These are phyloP conservation scores for Danio albolineatus DNA, from an alignment of 2,797 vertebrate species.

Conservation along the genomic window DNA sequence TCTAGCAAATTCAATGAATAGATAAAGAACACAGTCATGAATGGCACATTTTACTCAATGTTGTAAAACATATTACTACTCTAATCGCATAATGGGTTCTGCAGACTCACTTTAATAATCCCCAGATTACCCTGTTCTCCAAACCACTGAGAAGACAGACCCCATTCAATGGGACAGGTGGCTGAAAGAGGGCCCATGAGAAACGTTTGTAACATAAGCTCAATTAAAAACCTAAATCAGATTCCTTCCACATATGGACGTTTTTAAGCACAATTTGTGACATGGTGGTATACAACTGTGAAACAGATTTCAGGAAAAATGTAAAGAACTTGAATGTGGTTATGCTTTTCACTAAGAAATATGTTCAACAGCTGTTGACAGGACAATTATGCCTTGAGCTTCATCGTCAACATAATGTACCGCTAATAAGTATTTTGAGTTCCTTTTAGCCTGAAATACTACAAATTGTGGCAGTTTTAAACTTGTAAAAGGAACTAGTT, in stretches of 20 bases:
- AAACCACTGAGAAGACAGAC: constrained; percentile 39
- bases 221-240: constrained; percentile 46
- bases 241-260: constrained; percentile 50
- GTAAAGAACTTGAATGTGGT: constrained; percentile 45
- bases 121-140: constrained; percentile 39
- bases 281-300: constrained; percentile 28
- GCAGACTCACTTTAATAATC: constrained; percentile 34
- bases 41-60: constrained; percentile 12
- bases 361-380: constrained; percentile 39
- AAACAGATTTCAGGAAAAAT: constrained; percentile 44
- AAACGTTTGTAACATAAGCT: constrained; percentile 50
- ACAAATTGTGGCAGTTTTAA: not conserved
- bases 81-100: constrained; percentile 8
- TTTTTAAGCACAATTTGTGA: constrained; percentile 43
- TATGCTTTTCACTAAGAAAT: constrained; percentile 39
- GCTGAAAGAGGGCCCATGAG: constrained; percentile 54
- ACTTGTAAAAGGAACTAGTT: not conserved
- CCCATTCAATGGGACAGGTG: constrained; percentile 50
- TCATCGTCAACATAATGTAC: not conserved
- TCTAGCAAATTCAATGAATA: not conserved
- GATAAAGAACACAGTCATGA: not conserved
- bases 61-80: constrained; percentile 15
- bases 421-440: not conserved
- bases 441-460: not conserved
- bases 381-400: not conserved